Percentiles rank a stretch among this genome's conserved stretches.
Conservation (phyloP, 2,113 vertebrate genomes). For the Malurus melanocephalus region DNA sequence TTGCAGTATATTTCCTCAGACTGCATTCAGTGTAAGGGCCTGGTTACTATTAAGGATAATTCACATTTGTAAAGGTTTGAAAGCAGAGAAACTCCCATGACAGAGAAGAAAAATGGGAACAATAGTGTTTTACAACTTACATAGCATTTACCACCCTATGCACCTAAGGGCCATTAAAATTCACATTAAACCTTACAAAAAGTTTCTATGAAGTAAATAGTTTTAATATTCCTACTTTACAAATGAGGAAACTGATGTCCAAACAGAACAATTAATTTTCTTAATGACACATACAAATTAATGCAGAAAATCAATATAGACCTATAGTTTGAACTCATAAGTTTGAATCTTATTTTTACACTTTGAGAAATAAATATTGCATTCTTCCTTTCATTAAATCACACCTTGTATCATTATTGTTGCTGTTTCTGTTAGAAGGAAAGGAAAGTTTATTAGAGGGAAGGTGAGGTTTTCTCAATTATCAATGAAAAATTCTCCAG, state of each 20-base stretch:
- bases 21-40: neutral
- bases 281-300: neutral
- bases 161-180: neutral
- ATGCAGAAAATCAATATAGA: neutral
- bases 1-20: neutral
- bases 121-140: neutral
- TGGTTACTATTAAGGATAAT: neutral
- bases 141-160: neutral
- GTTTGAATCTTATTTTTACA: neutral
- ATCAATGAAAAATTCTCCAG: neutral
- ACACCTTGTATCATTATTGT: neutral
- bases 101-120: conserved; percentile 10
- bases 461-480: neutral
- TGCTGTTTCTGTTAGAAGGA: neutral
- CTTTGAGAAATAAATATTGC: neutral
- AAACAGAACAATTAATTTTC: neutral
- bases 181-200: neutral
- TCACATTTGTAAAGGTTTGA: neutral
- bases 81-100: neutral
- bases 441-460: neutral
- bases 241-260: neutral
- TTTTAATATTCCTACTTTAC: neutral
- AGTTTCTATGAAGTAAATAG: neutral
- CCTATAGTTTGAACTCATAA: neutral
- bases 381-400: neutral